phyloP scores from a whole-genome alignment of 2,888 invertebrate species.

The Oxyteleia sp. region DNA sequence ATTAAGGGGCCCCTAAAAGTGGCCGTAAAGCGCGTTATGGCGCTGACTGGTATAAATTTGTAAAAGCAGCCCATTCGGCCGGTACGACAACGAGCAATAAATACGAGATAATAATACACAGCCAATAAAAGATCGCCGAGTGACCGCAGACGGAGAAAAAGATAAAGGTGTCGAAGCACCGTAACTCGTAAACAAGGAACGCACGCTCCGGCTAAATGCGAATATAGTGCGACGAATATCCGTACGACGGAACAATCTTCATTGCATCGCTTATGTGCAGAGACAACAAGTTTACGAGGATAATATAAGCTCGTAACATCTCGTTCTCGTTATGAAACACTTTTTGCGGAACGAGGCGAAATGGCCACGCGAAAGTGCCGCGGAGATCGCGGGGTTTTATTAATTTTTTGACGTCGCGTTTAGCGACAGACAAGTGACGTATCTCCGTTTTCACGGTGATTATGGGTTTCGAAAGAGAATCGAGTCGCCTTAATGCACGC shows the following conservation, averaged over 20 bases:
- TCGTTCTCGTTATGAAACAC: slow-evolving; percentile 70
- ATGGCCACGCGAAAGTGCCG: slow-evolving; percentile 20
- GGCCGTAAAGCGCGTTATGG: slow-evolving; percentile 55
- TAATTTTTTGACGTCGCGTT: too few relatives aligned
- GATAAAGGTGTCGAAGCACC: slow-evolving; percentile 55
- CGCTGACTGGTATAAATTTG: slow-evolving; percentile 61
- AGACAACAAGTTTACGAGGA: slow-evolving; percentile 79
- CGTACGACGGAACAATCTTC: slow-evolving; percentile 45
- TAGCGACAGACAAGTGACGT: too few relatives aligned
- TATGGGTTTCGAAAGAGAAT: too few relatives aligned
- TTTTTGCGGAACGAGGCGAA: slow-evolving; percentile 82
- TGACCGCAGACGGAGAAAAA: slow-evolving; percentile 64
- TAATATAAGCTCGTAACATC: slow-evolving; percentile 79
- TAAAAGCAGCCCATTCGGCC: slow-evolving; percentile 51
- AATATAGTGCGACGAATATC: slow-evolving; percentile 15
- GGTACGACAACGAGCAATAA: slow-evolving; percentile 57
- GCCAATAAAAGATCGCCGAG: slow-evolving; percentile 62
- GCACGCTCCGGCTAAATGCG: slow-evolving; percentile 38
- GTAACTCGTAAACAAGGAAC: slow-evolving; percentile 54
- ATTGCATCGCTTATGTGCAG: slow-evolving; percentile 54
- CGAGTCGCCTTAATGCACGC: too few relatives aligned
- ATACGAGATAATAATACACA: slow-evolving; percentile 62
- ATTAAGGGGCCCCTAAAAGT: slow-evolving; percentile 48
- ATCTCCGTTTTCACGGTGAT: too few relatives aligned
- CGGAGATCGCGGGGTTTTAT: slow-evolving; percentile 36